A percentile compares a stretch with the other conserved stretches of the same genome.
phyloP scores from a whole-genome alignment of 2,888 invertebrate species.

The Platerodrilus igneus region DNA sequence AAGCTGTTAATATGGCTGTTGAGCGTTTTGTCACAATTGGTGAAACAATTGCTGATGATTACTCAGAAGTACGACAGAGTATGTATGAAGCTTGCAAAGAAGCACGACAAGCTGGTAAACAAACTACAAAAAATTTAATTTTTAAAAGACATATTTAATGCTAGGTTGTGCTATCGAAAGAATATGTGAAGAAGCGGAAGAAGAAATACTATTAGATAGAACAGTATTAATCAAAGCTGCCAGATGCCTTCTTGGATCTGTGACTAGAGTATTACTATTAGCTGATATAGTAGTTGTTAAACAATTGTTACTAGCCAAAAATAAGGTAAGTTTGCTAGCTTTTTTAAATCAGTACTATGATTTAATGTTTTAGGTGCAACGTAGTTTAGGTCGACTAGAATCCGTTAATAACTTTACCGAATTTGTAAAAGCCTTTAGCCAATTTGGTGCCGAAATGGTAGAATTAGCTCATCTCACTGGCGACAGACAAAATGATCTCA shows the following conservation, averaged over 20 bases:
- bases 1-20: conserved; percentile 93
- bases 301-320: conserved; percentile 90
- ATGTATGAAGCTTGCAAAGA: conserved; percentile 99
- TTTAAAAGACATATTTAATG: no score
- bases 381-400: conserved; percentile 77
- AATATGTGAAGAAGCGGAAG: conserved; percentile 74
- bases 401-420: conserved; percentile 91
- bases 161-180: conserved; percentile 88
- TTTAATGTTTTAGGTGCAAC: conserved; percentile 60
- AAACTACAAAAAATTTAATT: no score
- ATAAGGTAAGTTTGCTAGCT: conserved; percentile 63
- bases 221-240: conserved; percentile 85
- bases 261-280: conserved; percentile 90
- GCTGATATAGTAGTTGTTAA: conserved; percentile 98
- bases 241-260: conserved; percentile 86
- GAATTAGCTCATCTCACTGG: conserved; percentile 93
- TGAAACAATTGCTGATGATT: conserved; percentile 97
- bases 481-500: conserved; percentile 74
- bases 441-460: conserved; percentile 98
- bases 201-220: conserved; percentile 55
- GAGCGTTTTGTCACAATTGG: conserved; percentile 98
- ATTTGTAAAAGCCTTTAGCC: conserved; percentile 97
- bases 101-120: conserved; percentile 84
- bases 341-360: no score
- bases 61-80: conserved; percentile 92